Evolutionary conservation across 2,113 vertebrate genomes (phyloP), one percentile per base, ranked within the genome.

Genomic region (Pangasianodon hypophthalmus): DNA sequence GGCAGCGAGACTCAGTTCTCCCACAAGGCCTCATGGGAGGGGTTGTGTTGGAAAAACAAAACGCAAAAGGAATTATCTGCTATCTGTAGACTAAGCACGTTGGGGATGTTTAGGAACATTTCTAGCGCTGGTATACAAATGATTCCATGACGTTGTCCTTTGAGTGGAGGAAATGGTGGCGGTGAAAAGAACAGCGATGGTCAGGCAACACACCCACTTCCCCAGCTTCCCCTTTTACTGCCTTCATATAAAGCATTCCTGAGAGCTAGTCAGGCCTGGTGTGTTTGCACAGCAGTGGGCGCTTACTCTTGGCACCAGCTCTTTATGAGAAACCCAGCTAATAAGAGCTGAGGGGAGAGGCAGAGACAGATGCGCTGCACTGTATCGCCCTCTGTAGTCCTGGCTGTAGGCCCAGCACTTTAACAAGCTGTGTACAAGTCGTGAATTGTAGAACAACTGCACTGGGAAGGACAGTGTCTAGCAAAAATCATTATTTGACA

Each of bases 181-280:
- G 93, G 94, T 67, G 75, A 67, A 93, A 93, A 88, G 88, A 88
- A 94, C 86, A 92, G 88, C 94, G 92, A 93, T 91, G 91, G 93
- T 94, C 94, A 94, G 94, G 92, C 83, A 90, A 93, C 94, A 94
- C 95, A 94, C 94, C 94, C 94, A 94, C 95, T 94, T 91, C 94
- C 95, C 92, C 93, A 92, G 91, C 90, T 86, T 92, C 93, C 93
- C 92, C 93, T 95, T 92, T 95, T 95, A 95, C 95, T 93, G 94
- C 95, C 92, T 95, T 95, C 95, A 95, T 95, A 95, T 95, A 94
- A 95, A 95, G 94, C 95, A 96, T 96, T 96, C 95, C 95, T 94
- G 94, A 94, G 93, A 94, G 94, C 90, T 93, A 96, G 94, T 95
- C 95, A 93, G 95, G 95, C 94, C 94, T 92, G 94, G 94, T 94